phyloP scores from a whole-genome alignment of 2,888 invertebrate genomes.

The Horisme vitalbata region DNA sequence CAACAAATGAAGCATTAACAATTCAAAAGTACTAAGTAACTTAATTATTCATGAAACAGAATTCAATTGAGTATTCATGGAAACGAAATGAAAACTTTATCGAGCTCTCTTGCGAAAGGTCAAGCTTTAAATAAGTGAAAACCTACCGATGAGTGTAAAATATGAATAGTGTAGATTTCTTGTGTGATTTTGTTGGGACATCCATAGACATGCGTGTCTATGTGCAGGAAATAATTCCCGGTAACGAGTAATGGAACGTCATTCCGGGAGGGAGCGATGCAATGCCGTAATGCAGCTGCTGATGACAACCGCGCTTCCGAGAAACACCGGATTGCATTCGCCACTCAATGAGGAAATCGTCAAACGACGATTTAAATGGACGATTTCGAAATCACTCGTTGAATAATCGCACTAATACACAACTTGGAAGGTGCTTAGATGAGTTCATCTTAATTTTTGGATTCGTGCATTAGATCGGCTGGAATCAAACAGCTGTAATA shows the following conservation, averaged over 20 bases:
- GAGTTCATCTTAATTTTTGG: constrained; percentile 45
- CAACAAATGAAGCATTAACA: no score
- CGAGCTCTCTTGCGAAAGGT: no score
- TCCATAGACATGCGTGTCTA: constrained; percentile 42
- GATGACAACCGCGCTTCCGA: constrained; percentile 61
- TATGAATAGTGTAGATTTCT: constrained; percentile 8
- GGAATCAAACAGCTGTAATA: constrained; percentile 60
- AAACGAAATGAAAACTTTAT: no score
- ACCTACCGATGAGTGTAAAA: no score
- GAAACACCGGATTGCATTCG: constrained; percentile 59
- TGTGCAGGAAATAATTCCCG: constrained; percentile 58
- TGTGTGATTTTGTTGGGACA: constrained; percentile 39
- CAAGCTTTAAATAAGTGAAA: no score
- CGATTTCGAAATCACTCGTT: constrained; percentile 20
- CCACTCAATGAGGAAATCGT: constrained; percentile 56
- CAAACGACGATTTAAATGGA: constrained; percentile 22
- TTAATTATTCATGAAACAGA: no score
- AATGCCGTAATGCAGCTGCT: constrained; percentile 60
- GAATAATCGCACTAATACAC: constrained; percentile 26
- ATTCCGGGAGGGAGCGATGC: constrained; percentile 43
- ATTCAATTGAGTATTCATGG: no score
- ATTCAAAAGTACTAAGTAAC: no score
- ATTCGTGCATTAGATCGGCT: constrained; percentile 43
- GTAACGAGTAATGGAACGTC: constrained; percentile 58
- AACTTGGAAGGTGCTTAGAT: constrained; percentile 16